Conservation (phyloP, 2,888 invertebrate genomes). For the Parochlus steinenii region DNA sequence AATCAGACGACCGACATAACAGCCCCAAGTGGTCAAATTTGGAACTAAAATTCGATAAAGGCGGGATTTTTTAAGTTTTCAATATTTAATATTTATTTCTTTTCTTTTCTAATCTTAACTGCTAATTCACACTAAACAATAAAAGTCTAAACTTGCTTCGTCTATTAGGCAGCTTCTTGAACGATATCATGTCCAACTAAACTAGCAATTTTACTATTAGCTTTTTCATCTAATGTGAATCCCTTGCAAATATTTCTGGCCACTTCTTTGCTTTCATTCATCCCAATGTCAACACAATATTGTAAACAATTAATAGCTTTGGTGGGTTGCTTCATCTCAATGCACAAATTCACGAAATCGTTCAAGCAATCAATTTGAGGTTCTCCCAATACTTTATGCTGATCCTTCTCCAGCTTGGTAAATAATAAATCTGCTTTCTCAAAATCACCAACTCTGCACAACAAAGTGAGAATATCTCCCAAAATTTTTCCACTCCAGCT, state of each 20-base stretch:
- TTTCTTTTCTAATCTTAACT: neutral
- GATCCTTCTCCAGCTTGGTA: constrained; percentile 33
- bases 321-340: constrained; percentile 33
- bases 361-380: constrained; percentile 33
- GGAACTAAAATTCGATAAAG: too few species aligned
- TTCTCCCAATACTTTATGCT: constrained; percentile 37
- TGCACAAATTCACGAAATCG: constrained; percentile 37
- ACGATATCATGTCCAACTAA: constrained; percentile 30
- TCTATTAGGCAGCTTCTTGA: constrained; percentile 1
- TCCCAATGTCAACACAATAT: constrained; percentile 39
- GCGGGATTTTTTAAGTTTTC: too few species aligned
- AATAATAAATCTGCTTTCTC: constrained; percentile 36
- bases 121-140: neutral
- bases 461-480: constrained; percentile 38
- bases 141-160: neutral
- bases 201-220: constrained; percentile 32
- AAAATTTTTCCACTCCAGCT: constrained; percentile 43
- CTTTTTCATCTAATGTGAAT: constrained; percentile 32
- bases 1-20: too few species aligned
- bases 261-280: constrained; percentile 30
- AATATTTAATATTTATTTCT: neutral
- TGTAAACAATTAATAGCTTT: constrained; percentile 37
- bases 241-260: constrained; percentile 26
- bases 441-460: constrained; percentile 32
- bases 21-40: too few species aligned